A percentile compares a stretch with the other conserved stretches of the same genome.
phyloP scores from a whole-genome alignment of 2,888 invertebrate genomes.

The Bruchidius siliquastri region DNA sequence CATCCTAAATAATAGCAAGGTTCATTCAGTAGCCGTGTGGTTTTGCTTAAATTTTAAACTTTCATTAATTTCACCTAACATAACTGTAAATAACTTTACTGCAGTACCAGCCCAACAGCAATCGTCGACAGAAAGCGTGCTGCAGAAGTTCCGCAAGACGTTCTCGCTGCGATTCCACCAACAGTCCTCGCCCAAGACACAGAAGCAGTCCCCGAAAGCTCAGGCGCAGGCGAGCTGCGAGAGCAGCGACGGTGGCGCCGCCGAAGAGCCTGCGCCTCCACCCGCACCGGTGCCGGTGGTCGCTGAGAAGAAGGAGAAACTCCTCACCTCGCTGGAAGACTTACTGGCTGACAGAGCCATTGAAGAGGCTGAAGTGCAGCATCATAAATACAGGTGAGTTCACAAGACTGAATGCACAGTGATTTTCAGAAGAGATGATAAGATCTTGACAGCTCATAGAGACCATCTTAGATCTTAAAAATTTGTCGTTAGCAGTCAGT shows the following conservation, averaged over 20 bases:
- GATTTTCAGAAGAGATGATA: too few relatives aligned
- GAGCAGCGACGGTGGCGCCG: conserved; percentile 30
- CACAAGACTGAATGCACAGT: too few relatives aligned
- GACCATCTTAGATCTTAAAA: too few relatives aligned
- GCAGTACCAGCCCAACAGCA: conserved; percentile 25
- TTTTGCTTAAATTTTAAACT: too few relatives aligned
- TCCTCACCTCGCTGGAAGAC: conserved; percentile 32
- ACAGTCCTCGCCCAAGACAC: conserved; percentile 1
- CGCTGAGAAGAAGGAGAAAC: conserved; percentile 43
- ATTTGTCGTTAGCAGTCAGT: too few relatives aligned
- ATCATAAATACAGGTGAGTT: conserved; percentile 41
- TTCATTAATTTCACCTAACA: too few relatives aligned
- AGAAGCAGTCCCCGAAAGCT: background rate
- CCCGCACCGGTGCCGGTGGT: conserved; percentile 36
- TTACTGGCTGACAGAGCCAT: background rate
- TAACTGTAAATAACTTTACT: background rate
- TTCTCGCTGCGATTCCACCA: conserved; percentile 58
- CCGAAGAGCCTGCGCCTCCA: conserved; percentile 36
- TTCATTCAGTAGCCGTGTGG: too few relatives aligned
- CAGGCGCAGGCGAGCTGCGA: conserved; percentile 43
- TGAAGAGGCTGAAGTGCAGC: background rate
- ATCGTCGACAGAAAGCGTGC: conserved; percentile 52
- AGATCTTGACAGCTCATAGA: too few relatives aligned
- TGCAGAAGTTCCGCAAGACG: conserved; percentile 68
- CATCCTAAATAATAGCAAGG: too few relatives aligned